A percentile compares a stretch with the other conserved stretches of the same genome.
Evolutionary conservation across 2,113 vertebrate genomes (phyloP).

Genomic region (Procavia capensis): DNA sequence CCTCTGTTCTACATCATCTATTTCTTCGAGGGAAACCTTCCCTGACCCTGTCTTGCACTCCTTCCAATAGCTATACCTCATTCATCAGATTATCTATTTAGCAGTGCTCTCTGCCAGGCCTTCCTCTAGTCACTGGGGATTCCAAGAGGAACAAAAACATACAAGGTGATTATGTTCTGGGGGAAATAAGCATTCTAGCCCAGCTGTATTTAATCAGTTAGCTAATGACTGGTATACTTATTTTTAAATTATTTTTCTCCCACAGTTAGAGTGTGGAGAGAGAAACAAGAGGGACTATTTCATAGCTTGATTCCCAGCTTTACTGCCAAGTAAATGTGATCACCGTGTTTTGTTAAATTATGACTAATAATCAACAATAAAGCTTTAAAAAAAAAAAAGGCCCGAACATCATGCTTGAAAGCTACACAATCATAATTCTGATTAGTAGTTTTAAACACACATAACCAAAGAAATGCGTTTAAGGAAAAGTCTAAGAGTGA

Average conservation of each 20-base stretch:
- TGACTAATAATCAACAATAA: background rate
- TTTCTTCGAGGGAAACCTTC: background rate
- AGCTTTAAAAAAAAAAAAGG: background rate
- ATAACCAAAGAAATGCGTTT: background rate
- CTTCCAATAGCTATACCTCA: background rate
- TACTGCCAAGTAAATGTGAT: background rate
- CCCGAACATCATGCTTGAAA: slow-evolving; percentile 21
- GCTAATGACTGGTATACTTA: background rate
- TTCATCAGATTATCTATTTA: background rate
- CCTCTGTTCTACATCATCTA: background rate
- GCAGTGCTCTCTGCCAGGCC: background rate
- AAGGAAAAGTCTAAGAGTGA: background rate
- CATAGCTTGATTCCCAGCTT: background rate
- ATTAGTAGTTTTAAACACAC: background rate
- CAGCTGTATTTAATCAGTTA: background rate
- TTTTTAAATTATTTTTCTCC: background rate
- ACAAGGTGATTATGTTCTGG: background rate
- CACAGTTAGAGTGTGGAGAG: background rate
- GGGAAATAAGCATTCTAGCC: background rate
- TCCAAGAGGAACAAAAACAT: background rate
- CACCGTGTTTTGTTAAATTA: background rate
- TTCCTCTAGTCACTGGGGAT: background rate
- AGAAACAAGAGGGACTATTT: slow-evolving; percentile 35
- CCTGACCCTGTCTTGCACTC: background rate
- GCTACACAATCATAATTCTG: background rate